These are phyloP conservation scores for Pemphigus obesinymphae DNA, from an alignment of 1,140 invertebrate species.

Conservation along the genomic window DNA sequence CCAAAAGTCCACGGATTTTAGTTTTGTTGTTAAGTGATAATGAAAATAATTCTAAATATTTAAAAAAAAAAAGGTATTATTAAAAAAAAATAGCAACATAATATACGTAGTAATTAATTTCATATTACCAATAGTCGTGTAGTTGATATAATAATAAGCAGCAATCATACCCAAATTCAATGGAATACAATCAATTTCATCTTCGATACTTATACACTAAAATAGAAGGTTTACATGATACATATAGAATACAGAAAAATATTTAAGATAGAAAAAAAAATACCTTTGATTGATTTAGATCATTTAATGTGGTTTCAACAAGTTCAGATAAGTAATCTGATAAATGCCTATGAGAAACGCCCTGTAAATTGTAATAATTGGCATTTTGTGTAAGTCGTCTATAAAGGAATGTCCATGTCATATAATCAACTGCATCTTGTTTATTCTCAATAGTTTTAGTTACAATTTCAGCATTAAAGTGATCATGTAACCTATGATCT, in stretches of 20 bases:
- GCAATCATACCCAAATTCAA: conserved; percentile 99
- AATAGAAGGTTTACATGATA: conserved; percentile 7
- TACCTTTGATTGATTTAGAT: conserved; percentile 91
- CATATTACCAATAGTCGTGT: conserved; percentile 87
- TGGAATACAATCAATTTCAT: conserved; percentile 94
- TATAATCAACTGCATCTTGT: conserved; percentile 98
- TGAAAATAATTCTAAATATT: conserved; percentile 82
- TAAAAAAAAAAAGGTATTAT: conserved; percentile 38
- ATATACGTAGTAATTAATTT: neutral
- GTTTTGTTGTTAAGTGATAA: conserved; percentile 95
- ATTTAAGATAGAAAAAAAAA: neutral
- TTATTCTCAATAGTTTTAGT: conserved; percentile 99
- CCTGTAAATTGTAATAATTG: conserved; percentile 98
- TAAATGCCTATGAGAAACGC: conserved; percentile 91
- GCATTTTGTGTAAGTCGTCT: conserved; percentile 96
- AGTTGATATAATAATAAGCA: conserved; percentile 99
- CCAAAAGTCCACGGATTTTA: conserved; percentile 91
- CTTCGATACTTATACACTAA: conserved; percentile 91
- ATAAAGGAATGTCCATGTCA: conserved; percentile 99
- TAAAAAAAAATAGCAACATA: neutral
- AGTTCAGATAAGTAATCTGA: conserved; percentile 98
- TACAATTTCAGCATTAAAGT: conserved; percentile 99
- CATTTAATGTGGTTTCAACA: conserved; percentile 91
- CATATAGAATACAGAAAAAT: neutral
- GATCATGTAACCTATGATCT: conserved; percentile 96